A percentile compares a stretch with the other conserved stretches of the same genome.
phyloP scores from a whole-genome alignment of 2,797 vertebrate species.

The Heliangelus exortis region DNA sequence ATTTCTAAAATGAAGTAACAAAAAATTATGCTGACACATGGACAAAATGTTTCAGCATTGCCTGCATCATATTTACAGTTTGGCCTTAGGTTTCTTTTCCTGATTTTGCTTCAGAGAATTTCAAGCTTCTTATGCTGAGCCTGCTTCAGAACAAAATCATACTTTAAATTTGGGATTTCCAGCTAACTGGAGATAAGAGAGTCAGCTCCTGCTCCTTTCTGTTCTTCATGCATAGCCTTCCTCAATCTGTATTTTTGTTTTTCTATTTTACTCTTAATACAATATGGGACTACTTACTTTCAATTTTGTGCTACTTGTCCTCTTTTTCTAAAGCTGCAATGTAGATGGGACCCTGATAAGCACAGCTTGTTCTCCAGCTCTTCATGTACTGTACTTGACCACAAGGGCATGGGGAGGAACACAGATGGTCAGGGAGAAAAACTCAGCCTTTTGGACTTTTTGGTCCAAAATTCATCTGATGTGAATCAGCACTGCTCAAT shows the following conservation, averaged over 20 bases:
- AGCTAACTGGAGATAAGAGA: background rate
- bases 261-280: background rate
- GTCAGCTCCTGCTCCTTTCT: background rate
- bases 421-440: background rate
- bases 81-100: conserved; percentile 13
- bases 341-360: background rate
- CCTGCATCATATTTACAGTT: background rate
- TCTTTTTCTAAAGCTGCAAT: background rate
- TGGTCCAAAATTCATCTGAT: background rate
- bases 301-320: background rate
- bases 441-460: background rate
- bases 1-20: conserved; percentile 10
- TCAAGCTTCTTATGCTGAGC: background rate
- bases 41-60: conserved; percentile 11
- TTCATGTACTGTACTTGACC: background rate
- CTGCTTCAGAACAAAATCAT: background rate
- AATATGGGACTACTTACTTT: background rate
- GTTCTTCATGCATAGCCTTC: background rate
- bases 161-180: background rate
- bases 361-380: background rate
- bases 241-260: background rate
- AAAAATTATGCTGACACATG: conserved; percentile 20
- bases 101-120: background rate
- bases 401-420: background rate
- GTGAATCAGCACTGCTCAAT: background rate